phyloP scores from a whole-genome alignment of 2,113 vertebrate genomes.

The Lasiurus borealis region DNA sequence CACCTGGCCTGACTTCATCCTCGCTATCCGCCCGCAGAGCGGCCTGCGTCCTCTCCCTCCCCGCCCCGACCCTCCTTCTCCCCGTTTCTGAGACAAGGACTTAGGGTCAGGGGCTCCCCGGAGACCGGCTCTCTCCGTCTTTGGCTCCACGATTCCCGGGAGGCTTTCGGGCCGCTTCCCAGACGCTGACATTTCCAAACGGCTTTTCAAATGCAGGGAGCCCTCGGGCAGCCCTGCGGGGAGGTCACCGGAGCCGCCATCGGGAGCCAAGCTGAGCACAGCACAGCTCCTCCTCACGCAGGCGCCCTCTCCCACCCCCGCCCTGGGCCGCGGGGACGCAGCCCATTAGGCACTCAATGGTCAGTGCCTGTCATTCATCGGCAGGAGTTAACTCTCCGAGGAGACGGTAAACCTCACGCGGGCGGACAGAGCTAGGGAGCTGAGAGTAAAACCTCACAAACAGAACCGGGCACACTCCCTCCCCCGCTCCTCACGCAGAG shows the following conservation, averaged over 20 bases:
- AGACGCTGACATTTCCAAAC: slow-evolving; percentile 13
- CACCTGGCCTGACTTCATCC: not conserved
- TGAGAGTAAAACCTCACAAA: not conserved
- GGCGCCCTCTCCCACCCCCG: not conserved
- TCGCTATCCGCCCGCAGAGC: not conserved
- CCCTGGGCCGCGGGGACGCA: slow-evolving; percentile 64
- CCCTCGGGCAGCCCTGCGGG: slow-evolving; percentile 41
- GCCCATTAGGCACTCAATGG: slow-evolving; percentile 87
- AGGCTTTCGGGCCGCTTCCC: not conserved
- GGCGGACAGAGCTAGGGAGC: not conserved
- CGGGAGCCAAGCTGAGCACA: slow-evolving; percentile 1
- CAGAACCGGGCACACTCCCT: not conserved
- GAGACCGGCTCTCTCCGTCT: not conserved
- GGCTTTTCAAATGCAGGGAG: slow-evolving; percentile 39
- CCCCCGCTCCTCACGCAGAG: not conserved
- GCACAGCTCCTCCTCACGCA: not conserved
- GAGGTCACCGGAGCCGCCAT: not conserved
- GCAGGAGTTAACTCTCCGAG: slow-evolving; percentile 84
- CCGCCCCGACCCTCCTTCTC: not conserved
- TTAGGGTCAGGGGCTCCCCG: not conserved
- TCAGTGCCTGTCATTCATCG: slow-evolving; percentile 85
- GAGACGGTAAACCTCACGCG: slow-evolving; percentile 85
- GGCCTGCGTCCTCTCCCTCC: not conserved
- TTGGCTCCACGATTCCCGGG: not conserved
- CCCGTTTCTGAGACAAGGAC: not conserved